phyloP scores from a whole-genome alignment of 92 coral and sea anemone species.

The Paragorgia papillata region DNA sequence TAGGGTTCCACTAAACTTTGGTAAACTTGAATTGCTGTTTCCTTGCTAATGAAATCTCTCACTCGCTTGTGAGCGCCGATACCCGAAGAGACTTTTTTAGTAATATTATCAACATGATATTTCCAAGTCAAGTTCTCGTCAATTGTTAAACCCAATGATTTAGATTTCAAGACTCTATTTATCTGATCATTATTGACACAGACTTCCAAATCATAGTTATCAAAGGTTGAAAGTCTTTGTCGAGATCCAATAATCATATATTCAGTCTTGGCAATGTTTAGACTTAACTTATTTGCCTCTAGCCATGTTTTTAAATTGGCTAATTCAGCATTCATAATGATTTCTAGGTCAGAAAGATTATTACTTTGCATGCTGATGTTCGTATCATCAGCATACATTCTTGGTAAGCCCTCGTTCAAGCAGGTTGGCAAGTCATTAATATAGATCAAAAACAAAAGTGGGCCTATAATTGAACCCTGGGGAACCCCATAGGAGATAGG shows the following conservation, averaged over 20 bases:
- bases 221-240: background rate
- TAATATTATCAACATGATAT: conserved; percentile 45
- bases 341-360: conserved; percentile 10
- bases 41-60: conserved; percentile 39
- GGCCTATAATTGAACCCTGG: background rate
- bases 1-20: conserved; percentile 55
- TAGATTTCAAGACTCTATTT: conserved; percentile 29
- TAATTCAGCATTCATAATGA: conserved; percentile 1
- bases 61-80: conserved; percentile 54
- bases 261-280: conserved; percentile 31
- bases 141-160: conserved; percentile 23
- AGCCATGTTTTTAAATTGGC: conserved; percentile 12
- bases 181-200: conserved; percentile 7
- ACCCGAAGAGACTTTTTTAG: conserved; percentile 52
- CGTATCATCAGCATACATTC: conserved; percentile 40
- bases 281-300: conserved; percentile 23
- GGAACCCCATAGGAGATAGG: background rate
- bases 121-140: conserved; percentile 6
- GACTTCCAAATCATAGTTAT: background rate
- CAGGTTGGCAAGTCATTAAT: conserved; percentile 15
- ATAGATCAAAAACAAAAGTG: conserved; percentile 13
- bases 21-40: conserved; percentile 48
- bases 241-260: conserved; percentile 10
- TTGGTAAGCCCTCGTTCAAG: background rate
- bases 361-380: conserved; percentile 22